Evolutionary conservation across 1,140 invertebrate genomes (phyloP), one percentile per base, ranked within the genome.

Genomic region (Papilio xuthus): DNA sequence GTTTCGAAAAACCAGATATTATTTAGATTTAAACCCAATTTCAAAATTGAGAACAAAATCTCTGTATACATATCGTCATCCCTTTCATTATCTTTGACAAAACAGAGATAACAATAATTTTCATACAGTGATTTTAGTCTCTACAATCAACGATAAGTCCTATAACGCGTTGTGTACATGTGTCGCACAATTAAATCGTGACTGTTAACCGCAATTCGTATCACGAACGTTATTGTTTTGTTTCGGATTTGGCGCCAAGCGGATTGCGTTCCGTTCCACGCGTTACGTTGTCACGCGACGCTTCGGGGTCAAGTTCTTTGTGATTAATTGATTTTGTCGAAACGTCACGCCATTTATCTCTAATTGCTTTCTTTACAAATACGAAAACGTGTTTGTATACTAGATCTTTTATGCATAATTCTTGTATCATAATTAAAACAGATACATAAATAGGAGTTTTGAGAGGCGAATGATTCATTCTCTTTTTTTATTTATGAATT

Each of bases 281-380:
- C 20, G 37, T 44, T 77, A 69, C 71, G 73, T 79, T 79, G 63
- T 80, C 69, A 77, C 69, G 67, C 75, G 78, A 79, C 26, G 63
- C 74, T 60, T 26, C 37, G 79, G 56, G 79, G 79, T 80, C 79
- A 80, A 80, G 79, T 77, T 79, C 79, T 80, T 77, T 80, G 47
- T 37, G 10, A 77, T 72, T 77, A 77, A 80, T 80, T 80, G 70
- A 50, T 28, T 13, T 69, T 79, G 74, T 44, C 44, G 73, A 79
- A 79, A 79, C 63, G 18, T 23, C 67, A 69, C 67, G 28, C n/a
- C 67, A 47, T 75, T 70, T 70, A 70, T 37, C 18, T 70, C 9
- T 73, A 73, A 73, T 77, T 53, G 42, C 53, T 79, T 81, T 80
- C 41, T 73, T 47, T 50, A 73, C 71, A 26, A 73, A 44, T 73